Conservation (phyloP, 2,888 invertebrate genomes). For the Baronia brevicornis region DNA sequence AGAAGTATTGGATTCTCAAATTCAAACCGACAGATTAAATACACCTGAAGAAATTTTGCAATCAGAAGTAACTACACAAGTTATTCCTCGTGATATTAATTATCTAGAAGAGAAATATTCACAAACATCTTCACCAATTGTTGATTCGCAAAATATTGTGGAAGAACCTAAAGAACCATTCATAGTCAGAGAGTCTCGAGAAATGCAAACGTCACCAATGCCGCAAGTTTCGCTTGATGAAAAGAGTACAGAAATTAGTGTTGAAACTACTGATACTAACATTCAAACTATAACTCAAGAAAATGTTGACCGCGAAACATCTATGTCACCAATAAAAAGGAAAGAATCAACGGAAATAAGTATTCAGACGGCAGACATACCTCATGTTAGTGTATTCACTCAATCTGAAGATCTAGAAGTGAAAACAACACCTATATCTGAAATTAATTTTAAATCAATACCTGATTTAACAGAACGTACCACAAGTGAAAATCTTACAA, state of each 20-base stretch:
- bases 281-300: constrained; percentile 53
- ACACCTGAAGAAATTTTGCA: constrained; percentile 49
- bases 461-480: constrained; percentile 31
- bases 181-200: constrained; percentile 48
- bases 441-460: too few species aligned
- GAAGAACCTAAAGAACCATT: constrained; percentile 31
- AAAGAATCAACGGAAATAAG: constrained; percentile 46
- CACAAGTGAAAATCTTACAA: constrained; percentile 31
- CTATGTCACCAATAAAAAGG: constrained; percentile 47
- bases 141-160: constrained; percentile 8
- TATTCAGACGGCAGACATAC: constrained; percentile 55
- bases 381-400: constrained; percentile 47
- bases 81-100: constrained; percentile 53
- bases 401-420: constrained; percentile 58
- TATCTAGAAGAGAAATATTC: constrained; percentile 63
- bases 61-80: constrained; percentile 74
- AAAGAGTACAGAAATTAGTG: constrained; percentile 51
- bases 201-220: constrained; percentile 74
- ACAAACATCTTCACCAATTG: constrained; percentile 57
- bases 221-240: constrained; percentile 44
- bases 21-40: constrained; percentile 56
- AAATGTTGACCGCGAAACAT: constrained; percentile 51
- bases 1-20: constrained; percentile 52
- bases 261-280: constrained; percentile 54
- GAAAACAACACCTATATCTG: constrained; percentile 17